Base-by-base conservation (phyloP, 2,888 invertebrate genomes). In the Trilocha varians region DNA sequence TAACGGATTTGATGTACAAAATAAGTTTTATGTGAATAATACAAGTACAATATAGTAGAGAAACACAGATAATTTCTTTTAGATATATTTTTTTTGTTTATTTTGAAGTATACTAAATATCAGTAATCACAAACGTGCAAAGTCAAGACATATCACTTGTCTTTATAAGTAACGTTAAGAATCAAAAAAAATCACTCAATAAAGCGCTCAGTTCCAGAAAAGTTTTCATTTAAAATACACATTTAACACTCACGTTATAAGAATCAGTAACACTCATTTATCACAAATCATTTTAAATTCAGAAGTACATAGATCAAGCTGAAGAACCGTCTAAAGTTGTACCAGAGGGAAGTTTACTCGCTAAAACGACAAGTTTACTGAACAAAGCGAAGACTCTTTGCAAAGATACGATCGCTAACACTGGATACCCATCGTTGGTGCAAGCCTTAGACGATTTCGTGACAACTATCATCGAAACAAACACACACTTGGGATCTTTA, bases 391-490 rank as follows among this genome's bases (percentile, higher is more conserved):
- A 89, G 45, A 83, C 84, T 13, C 67, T 93, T 0, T 92, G 92
- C 46, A 89, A 89, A 52, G 87, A 91, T 47, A 88, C 88, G 0
- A 87, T 94, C 15, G 59, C 73, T 0, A 75, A 79, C 66, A 85
- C 55, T 73, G 70, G 83, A 0, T 93, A 92, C 59, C 89, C 91
- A 0, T 69, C 79, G 3, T 68, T 91, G 14, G 87, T 93, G 8
- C 87, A 88, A 42, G 86, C 82, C 0, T 63, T 95, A 38, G 92
- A 94, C 51, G 86, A 87, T 39, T 88, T 93, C 42, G 87, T 93
- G 2, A 88, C 87, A 0, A 84, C 88, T 16, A 88, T 92, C 40
- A 89, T 93, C 43, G 90, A 91, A 54, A 90, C 89, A 0, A 90
- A 91, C 55, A 87, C 88, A 14, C 90, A 91, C 64, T 78, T 96